Conservation (phyloP, 2,888 invertebrate genomes). For the Lasioglossum pauxillum region DNA sequence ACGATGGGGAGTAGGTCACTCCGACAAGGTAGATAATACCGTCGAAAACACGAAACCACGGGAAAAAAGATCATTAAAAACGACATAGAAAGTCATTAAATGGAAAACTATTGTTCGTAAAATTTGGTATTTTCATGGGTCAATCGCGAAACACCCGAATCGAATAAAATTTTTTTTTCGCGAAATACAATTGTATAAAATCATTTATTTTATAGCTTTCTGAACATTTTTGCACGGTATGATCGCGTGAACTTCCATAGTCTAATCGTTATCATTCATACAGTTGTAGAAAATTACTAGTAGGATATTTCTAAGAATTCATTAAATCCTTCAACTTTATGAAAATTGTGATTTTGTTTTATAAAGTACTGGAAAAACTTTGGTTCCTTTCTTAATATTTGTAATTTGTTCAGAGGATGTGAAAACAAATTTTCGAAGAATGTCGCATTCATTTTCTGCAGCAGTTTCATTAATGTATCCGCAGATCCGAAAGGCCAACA, state of each 20-base stretch:
- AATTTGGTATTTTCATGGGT: background rate
- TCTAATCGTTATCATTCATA: background rate
- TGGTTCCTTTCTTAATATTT: background rate
- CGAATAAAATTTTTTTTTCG: background rate
- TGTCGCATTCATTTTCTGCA: background rate
- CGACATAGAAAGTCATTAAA: background rate
- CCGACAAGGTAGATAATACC: background rate
- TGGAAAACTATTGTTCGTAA: background rate
- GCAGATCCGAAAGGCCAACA: background rate
- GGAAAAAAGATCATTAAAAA: background rate
- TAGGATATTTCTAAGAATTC: background rate
- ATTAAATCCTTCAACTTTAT: background rate
- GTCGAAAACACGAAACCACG: background rate
- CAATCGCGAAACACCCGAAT: background rate
- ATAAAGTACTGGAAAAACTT: background rate
- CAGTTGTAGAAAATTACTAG: background rate
- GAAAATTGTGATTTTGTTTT: background rate
- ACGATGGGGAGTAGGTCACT: constrained; percentile 17
- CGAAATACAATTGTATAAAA: background rate
- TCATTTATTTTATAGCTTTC: background rate
- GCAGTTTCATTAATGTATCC: background rate
- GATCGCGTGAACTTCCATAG: background rate
- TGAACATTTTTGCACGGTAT: background rate
- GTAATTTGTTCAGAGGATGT: background rate
- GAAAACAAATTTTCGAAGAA: background rate